These are phyloP conservation scores for Caretta caretta DNA, from an alignment of 2,113 vertebrate species.

Conservation along the genomic window DNA sequence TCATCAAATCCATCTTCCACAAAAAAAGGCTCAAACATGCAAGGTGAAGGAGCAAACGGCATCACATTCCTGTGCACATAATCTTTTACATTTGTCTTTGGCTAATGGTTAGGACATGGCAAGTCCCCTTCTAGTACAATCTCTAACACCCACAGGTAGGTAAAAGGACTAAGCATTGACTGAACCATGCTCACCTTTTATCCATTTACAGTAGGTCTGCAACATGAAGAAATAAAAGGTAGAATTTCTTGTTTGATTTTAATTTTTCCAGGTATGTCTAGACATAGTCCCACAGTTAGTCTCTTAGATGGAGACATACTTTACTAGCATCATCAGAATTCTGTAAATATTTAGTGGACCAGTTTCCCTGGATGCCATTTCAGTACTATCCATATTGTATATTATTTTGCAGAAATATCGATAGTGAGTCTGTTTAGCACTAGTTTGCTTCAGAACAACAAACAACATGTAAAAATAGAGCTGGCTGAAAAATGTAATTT, in stretches of 20 bases:
- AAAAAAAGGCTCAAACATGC: neutral
- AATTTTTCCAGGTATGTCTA: neutral
- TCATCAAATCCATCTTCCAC: neutral
- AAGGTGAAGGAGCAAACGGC: neutral
- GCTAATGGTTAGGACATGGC: neutral
- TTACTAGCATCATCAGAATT: neutral
- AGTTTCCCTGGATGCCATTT: neutral
- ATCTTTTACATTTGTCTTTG: neutral
- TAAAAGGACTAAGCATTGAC: neutral
- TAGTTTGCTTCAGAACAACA: neutral
- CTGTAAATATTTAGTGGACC: neutral
- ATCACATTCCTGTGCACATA: neutral
- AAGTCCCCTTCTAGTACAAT: neutral
- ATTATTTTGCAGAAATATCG: neutral
- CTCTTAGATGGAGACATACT: neutral
- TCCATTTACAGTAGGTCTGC: neutral
- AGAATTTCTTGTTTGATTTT: neutral
- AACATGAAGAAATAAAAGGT: neutral
- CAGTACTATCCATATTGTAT: neutral
- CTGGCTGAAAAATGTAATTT: neutral
- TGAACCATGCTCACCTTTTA: neutral
- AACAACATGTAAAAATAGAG: neutral
- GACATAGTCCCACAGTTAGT: neutral
- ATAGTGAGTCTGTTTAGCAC: neutral
- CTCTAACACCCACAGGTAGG: neutral